A percentile compares a stretch with the other conserved stretches of the same genome.
phyloP scores from a whole-genome alignment of 2,888 invertebrate species.

The Desoria tigrina region DNA sequence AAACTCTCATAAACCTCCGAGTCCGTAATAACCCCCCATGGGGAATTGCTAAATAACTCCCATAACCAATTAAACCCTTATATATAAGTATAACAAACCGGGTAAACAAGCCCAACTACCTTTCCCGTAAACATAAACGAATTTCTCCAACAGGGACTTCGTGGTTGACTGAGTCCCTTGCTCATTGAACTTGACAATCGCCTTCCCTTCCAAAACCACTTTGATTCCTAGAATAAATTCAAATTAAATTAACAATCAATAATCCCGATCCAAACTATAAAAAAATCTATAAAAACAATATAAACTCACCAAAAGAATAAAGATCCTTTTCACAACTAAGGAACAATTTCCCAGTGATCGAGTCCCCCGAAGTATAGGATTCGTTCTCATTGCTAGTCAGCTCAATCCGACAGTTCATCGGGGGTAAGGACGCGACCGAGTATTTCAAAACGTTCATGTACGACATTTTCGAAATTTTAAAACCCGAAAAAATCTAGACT shows the following conservation, averaged over 20 bases:
- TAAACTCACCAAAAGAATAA: conserved; percentile 1
- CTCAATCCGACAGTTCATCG: conserved; percentile 11
- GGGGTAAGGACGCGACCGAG: not conserved
- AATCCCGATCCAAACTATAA: no score
- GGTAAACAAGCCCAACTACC: not conserved
- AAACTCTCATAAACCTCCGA: no score
- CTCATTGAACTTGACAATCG: conserved; percentile 23
- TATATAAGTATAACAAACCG: no score
- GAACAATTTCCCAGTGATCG: conserved; percentile 16
- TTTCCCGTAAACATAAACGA: conserved; percentile 10
- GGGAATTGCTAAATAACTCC: no score
- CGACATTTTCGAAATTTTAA: not conserved
- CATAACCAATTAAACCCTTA: no score
- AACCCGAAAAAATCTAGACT: no score
- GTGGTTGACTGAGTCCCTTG: conserved; percentile 14
- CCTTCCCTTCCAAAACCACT: conserved; percentile 19
- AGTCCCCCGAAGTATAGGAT: conserved; percentile 18
- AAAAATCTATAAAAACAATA: no score
- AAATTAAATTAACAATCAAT: no score
- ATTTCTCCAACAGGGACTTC: conserved; percentile 12
- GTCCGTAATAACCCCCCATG: no score
- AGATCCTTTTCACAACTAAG: conserved; percentile 12
- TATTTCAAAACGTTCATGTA: conserved; percentile 7
- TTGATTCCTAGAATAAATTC: conserved; percentile 19
- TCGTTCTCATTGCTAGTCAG: not conserved